Conservation (phyloP, 2,797 vertebrate genomes). For the Betta splendens region DNA sequence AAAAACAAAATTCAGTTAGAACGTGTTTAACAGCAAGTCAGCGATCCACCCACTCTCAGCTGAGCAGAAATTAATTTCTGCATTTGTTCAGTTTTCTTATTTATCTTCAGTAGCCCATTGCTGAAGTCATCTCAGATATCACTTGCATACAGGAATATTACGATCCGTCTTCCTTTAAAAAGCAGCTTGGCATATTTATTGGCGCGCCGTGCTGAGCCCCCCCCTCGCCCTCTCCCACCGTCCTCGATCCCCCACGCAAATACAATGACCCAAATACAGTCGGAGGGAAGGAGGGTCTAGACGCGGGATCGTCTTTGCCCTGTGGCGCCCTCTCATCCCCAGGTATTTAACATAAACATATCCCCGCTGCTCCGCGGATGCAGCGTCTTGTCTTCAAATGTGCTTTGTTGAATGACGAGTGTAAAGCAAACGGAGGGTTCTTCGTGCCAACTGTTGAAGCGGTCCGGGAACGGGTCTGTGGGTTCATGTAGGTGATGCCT, state of each 20-base stretch:
- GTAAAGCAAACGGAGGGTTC: background rate
- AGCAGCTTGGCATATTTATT: constrained; percentile 77
- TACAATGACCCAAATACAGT: constrained; percentile 73
- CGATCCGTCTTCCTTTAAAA: constrained; percentile 70
- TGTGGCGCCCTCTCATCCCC: constrained; percentile 25
- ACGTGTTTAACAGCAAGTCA: constrained; percentile 55
- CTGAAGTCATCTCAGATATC: constrained; percentile 63
- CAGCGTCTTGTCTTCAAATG: background rate
- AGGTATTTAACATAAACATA: constrained; percentile 39
- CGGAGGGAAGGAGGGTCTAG: constrained; percentile 46
- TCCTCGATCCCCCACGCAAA: constrained; percentile 56
- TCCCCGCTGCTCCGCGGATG: background rate
- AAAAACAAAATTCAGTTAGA: constrained; percentile 54
- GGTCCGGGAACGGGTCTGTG: background rate
- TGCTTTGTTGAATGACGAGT: background rate
- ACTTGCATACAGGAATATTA: constrained; percentile 68
- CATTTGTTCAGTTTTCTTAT: constrained; percentile 66
- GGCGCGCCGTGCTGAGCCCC: constrained; percentile 56
- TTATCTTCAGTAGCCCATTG: constrained; percentile 52
- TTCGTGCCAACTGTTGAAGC: background rate
- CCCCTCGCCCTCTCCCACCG: constrained; percentile 21
- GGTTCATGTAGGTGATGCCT: constrained; percentile 6
- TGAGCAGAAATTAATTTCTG: constrained; percentile 56
- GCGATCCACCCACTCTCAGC: constrained; percentile 25
- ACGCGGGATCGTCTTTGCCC: constrained; percentile 33